Base-by-base conservation (phyloP, 1,140 invertebrate species). In the Papilio machaon region DNA sequence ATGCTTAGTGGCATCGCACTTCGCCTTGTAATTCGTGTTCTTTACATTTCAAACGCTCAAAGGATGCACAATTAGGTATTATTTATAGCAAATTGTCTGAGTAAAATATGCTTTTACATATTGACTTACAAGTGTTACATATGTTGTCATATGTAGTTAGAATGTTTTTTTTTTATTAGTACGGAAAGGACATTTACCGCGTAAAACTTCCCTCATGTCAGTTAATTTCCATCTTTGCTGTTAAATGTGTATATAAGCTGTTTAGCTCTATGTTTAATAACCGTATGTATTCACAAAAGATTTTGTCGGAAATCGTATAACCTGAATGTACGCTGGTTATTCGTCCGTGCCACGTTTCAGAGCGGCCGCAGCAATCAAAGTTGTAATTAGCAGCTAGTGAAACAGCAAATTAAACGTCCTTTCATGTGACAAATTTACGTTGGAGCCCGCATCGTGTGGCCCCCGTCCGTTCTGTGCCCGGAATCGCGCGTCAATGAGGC, bases 331-430 rank as follows among this genome's bases (percentile, higher is more conserved):
- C n/a, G 47, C 6, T 35, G 17, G 76, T 38, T 64, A 19, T 43
- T 35, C 74, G 74, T 64, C 80, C 80, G 84, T 85, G 85, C 86
- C 84, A 87, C 84, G 83, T 88, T 90, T 86, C 87, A 86, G 38
- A 82, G 86, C 82, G 82, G 86, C 87, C 87, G 76, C 87, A 86
- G 87, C 90, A 92, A 93, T 91, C 92, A 91, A 90, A 92, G 86
- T 91, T 91, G 91, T 92, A 92, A 93, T 93, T 93, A 92, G 89
- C 89, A 91, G 85, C 87, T 90, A 90, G 84, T 91, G 90, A 92
- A 91, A 91, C 88, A 91, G 88, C 88, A 92, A 91, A 92, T 92
- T 91, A 90, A 91, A 90, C 90, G 86, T 87, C 87, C 89, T 89
- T 92, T 89, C 87, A 88, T 86, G 87, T 91, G 90, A 91, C 87